phyloP scores from a whole-genome alignment of 2,888 invertebrate species.

The Drosophila sordidapex region DNA sequence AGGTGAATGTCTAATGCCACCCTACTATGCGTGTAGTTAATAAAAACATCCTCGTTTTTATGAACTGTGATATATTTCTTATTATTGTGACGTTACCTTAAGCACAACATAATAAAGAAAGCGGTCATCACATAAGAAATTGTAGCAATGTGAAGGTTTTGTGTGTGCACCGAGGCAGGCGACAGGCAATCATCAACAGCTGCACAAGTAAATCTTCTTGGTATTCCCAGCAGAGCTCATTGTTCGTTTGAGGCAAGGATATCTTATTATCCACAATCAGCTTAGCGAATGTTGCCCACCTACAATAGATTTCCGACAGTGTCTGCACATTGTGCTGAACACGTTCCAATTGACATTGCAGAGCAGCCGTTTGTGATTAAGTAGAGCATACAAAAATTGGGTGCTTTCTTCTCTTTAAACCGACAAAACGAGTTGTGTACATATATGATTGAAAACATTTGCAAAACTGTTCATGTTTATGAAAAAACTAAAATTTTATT shows the following conservation, averaged over 20 bases:
- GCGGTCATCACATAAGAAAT: slow-evolving; percentile 1
- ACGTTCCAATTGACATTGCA: slow-evolving; percentile 29
- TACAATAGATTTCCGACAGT: neutral
- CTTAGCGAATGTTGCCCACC: slow-evolving; percentile 27
- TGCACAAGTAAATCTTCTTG: slow-evolving; percentile 22
- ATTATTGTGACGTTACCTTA: neutral
- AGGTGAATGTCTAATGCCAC: neutral
- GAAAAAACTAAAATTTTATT: slow-evolving; percentile 79
- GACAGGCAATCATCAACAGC: slow-evolving; percentile 27
- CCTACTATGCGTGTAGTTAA: neutral
- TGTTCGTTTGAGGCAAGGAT: slow-evolving; percentile 16
- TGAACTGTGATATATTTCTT: neutral
- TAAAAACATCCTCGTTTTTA: neutral
- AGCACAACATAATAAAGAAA: slow-evolving; percentile 5
- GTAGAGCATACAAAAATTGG: neutral
- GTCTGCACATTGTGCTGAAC: slow-evolving; percentile 3
- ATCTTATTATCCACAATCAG: slow-evolving; percentile 11
- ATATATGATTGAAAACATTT: slow-evolving; percentile 18
- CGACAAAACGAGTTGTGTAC: neutral
- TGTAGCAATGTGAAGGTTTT: slow-evolving; percentile 10
- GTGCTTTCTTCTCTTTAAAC: neutral
- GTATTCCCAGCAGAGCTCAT: slow-evolving; percentile 2
- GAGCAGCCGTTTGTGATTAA: slow-evolving; percentile 29
- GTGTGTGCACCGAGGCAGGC: neutral
- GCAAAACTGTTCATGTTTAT: slow-evolving; percentile 55